A percentile compares a stretch with the other conserved stretches of the same genome.
Conservation (phyloP, 2,888 invertebrate genomes). For the Thelaira solivaga region DNA sequence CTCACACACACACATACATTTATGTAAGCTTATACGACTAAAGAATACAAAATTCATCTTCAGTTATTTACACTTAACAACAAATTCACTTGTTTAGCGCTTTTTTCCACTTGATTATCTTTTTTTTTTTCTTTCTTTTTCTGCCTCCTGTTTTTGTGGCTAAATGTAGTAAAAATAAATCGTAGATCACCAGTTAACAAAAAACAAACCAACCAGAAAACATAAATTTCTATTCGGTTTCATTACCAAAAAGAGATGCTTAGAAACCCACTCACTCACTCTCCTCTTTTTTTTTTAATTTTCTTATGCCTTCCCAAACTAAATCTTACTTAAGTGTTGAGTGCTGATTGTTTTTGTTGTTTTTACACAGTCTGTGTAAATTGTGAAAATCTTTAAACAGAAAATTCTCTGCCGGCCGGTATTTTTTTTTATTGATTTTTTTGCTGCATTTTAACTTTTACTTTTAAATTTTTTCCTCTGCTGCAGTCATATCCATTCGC, state of each 20-base stretch:
- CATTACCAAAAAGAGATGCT: constrained; percentile 13
- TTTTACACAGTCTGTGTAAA: not conserved
- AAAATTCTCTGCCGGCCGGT: constrained; percentile 32
- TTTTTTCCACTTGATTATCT: constrained; percentile 30
- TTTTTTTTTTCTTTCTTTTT: constrained; percentile 7
- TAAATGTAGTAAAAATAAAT: constrained; percentile 19
- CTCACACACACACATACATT: not conserved
- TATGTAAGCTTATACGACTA: not conserved
- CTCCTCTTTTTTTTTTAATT: no score
- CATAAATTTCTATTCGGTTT: constrained; percentile 14
- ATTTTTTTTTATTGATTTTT: constrained; percentile 47
- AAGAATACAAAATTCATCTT: constrained; percentile 16
- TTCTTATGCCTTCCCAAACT: no score
- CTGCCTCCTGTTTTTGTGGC: constrained; percentile 6
- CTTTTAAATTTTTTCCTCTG: not conserved
- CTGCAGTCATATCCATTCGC: not conserved
- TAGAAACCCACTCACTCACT: not conserved
- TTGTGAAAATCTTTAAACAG: not conserved
- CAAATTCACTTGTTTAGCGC: constrained; percentile 61
- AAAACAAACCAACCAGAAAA: constrained; percentile 22
- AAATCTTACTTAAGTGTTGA: no score
- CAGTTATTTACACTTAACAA: constrained; percentile 45
- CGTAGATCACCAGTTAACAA: constrained; percentile 57
- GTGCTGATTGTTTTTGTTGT: constrained; percentile 19
- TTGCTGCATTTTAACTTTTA: constrained; percentile 36